Percentiles rank a stretch among this genome's conserved stretches.
These are phyloP conservation scores for Passer domesticus DNA, from an alignment of 2,113 vertebrate genomes.

Conservation along the genomic window DNA sequence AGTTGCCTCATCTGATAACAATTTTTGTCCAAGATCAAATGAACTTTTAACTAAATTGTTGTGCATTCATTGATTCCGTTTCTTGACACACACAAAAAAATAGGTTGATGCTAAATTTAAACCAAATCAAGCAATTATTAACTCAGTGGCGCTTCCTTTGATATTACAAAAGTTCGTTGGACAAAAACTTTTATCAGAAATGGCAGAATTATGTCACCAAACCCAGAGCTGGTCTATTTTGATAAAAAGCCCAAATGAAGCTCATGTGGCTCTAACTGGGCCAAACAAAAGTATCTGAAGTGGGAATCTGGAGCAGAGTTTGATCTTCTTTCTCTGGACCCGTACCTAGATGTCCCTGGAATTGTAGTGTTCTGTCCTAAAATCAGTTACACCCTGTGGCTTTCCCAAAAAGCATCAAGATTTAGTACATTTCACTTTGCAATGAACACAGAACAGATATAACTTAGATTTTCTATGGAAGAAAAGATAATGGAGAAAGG, in stretches of 20 bases:
- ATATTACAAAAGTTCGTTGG: neutral
- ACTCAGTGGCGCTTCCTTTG: neutral
- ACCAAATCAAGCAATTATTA: neutral
- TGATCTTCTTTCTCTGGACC: neutral
- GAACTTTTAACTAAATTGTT: neutral
- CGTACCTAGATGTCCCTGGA: neutral
- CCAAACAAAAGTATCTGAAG: neutral
- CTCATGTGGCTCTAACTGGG: neutral
- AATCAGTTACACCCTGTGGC: neutral
- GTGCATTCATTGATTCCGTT: neutral
- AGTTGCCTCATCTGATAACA: neutral
- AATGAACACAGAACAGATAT: neutral
- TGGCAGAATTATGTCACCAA: neutral
- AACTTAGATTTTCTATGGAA: neutral
- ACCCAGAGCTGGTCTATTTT: neutral
- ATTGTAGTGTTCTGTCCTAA: neutral
- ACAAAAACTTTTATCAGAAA: neutral
- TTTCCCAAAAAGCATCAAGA: neutral
- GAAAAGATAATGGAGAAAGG: neutral
- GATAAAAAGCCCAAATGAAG: neutral
- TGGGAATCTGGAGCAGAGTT: neutral
- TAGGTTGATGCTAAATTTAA: neutral
- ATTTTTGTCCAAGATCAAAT: neutral
- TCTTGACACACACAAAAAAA: neutral
- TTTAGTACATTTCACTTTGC: neutral